Conservation (phyloP, 2,888 invertebrate species). For the Ophioninae sp. region DNA sequence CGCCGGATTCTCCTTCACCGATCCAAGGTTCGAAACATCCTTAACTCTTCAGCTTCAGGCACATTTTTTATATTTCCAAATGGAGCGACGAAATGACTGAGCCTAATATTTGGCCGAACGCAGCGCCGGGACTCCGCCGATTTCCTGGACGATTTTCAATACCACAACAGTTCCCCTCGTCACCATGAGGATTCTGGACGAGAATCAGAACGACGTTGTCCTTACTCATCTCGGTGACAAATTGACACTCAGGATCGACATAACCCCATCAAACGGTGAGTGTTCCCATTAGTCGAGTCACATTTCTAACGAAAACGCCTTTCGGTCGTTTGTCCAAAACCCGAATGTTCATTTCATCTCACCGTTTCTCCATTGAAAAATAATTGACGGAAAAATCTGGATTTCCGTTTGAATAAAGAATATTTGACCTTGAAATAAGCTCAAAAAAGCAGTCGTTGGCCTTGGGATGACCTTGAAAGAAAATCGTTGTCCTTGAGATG, state of each 20-base stretch:
- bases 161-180: slow-evolving; percentile 82
- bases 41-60: neutral
- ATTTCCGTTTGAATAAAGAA: no score
- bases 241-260: slow-evolving; percentile 85
- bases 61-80: neutral
- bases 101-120: neutral
- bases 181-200: slow-evolving; percentile 84
- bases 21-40: slow-evolving; percentile 81
- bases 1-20: slow-evolving; percentile 83
- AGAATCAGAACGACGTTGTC: slow-evolving; percentile 83
- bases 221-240: slow-evolving; percentile 87
- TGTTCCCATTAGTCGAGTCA: neutral
- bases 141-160: slow-evolving; percentile 82
- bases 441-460: no score
- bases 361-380: neutral
- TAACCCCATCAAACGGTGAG: slow-evolving; percentile 83
- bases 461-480: no score
- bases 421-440: no score
- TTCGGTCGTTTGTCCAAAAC: neutral
- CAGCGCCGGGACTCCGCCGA: slow-evolving; percentile 77
- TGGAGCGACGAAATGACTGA: neutral
- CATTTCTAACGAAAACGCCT: neutral
- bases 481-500: no score
- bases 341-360: neutral
- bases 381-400: no score